Conservation (phyloP, 2,888 invertebrate species). For the Ametastegia equiseti region DNA sequence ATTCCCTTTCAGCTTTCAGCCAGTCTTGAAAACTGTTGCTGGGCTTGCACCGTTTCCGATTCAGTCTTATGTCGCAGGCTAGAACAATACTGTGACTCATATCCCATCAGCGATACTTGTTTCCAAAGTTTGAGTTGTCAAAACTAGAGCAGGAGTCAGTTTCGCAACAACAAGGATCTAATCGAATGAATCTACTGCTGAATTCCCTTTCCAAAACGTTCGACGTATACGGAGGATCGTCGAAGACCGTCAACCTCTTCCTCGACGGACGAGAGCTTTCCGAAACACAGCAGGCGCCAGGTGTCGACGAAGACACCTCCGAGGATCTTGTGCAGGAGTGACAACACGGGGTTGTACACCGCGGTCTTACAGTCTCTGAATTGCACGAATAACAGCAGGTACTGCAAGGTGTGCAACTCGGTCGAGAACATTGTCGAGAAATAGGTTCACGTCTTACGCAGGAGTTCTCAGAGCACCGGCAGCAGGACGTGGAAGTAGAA, state of each 20-base stretch:
- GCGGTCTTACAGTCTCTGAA: not conserved
- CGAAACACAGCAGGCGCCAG: constrained; percentile 12
- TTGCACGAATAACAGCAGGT: constrained; percentile 13
- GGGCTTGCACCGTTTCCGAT: no score
- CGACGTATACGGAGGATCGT: constrained; percentile 59
- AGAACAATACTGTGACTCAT: not conserved
- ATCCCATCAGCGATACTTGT: constrained; percentile 12
- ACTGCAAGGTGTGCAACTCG: constrained; percentile 1
- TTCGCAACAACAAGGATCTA: constrained; percentile 51
- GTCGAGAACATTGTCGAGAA: constrained; percentile 1
- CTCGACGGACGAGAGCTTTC: constrained; percentile 32
- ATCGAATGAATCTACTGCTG: constrained; percentile 61
- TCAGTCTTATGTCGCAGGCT: not conserved
- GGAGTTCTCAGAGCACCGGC: not conserved
- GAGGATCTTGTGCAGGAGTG: not conserved
- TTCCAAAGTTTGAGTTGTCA: constrained; percentile 10
- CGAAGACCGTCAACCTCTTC: constrained; percentile 31
- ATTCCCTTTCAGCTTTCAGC: not conserved
- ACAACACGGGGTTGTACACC: constrained; percentile 13
- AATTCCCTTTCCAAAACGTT: constrained; percentile 60
- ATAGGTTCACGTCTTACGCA: not conserved
- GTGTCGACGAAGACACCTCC: not conserved
- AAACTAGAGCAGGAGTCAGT: constrained; percentile 33
- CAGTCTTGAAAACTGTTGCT: no score
- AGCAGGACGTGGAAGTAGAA: not conserved